Base-by-base conservation (phyloP, 2,113 vertebrate species). In the Cinclus cinclus region DNA sequence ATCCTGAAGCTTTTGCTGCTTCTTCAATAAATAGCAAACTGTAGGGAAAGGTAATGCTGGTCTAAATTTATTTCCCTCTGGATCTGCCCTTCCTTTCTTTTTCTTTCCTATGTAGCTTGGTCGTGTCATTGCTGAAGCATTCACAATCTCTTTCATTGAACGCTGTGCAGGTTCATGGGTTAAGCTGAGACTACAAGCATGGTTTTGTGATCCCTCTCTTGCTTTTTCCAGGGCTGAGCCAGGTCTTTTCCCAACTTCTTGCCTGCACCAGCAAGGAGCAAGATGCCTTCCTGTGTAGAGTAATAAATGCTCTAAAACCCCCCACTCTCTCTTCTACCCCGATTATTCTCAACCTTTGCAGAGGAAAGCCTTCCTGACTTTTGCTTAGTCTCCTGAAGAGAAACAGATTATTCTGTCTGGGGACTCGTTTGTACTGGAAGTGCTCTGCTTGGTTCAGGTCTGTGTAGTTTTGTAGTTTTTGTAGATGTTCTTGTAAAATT, bases 1-100 rank as follows among this genome's bases (percentile, higher is more conserved):
- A 20, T 89, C 82, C 81, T 50, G 67, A 87, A 88, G 95, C 77
- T 94, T 93, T 93, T 88, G 88, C 88, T 92, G 83, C 94, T 95
- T 41, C 89, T 95, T 94, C 95, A 92, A 83, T 79, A 94, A 95
- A 83, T 4, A 86, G 80, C 33, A 75, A 74, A 65, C 78, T 91
- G 89, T 25, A 88, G 70, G 73, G 60, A 84, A 82, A 95, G 59
- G 83, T 81, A 84, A 82, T 20, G 52, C 60, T 47, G 81, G 37
- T 46, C 42, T 41, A 46, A 37, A 28, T 35, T 13, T 59, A n/a
- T 93, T 92, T 89, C 83, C 60, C 58, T 70, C 37, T 65, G 50
- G 83, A 68, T 93, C 78, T 84, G 39, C 73, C 39, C 42, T 79
- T 86, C 59, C 27, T 65, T 87, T 84, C 39, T 77, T 78, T 92